Percentiles rank a stretch among this genome's conserved stretches.
These are phyloP conservation scores for Serinus canaria DNA, from an alignment of 2,113 vertebrate species.

Conservation along the genomic window DNA sequence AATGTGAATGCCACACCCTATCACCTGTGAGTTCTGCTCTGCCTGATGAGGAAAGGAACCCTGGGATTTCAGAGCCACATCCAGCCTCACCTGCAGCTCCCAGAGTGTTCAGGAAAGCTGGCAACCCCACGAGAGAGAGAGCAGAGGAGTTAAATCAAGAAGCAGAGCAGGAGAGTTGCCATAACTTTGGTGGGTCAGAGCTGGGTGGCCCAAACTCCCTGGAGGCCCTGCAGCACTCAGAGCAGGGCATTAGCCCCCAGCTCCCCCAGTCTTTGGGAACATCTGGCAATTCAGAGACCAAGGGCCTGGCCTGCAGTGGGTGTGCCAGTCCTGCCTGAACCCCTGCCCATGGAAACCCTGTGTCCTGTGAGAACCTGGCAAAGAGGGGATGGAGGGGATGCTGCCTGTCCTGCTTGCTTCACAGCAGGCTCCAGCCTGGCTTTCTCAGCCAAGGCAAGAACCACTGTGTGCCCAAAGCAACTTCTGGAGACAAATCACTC, in stretches of 20 bases:
- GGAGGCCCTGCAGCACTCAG: neutral
- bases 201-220: neutral
- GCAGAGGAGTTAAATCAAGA: neutral
- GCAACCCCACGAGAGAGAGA: accelerated
- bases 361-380: neutral
- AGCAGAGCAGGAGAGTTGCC: neutral
- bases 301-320: neutral
- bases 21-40: neutral
- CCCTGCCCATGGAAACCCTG: neutral
- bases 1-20: no score
- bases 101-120: neutral
- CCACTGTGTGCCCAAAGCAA: neutral
- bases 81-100: neutral
- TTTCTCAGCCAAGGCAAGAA: neutral
- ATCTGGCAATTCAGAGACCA: neutral
- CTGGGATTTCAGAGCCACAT: accelerated
- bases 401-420: neutral
- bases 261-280: neutral
- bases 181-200: neutral
- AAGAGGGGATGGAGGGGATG: neutral
- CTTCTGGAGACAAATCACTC: neutral
- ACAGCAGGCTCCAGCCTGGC: neutral
- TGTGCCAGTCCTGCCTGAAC: neutral
- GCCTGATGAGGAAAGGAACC: neutral
- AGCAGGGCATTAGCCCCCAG: neutral